Evolutionary conservation across 2,113 vertebrate species (phyloP).

Genomic region (Corythoichthys intestinalis): DNA sequence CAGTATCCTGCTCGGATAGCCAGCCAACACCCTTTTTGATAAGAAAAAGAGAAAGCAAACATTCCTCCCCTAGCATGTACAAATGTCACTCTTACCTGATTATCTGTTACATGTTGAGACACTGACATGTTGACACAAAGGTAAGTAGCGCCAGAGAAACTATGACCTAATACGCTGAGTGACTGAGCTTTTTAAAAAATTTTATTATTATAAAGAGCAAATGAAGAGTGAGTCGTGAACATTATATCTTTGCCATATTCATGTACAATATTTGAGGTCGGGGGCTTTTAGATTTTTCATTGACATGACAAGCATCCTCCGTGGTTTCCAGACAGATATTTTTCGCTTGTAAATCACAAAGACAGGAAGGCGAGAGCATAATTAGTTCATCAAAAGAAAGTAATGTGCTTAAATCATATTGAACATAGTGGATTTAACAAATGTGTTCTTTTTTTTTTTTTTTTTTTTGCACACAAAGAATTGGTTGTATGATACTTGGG

Average conservation of each 20-base stretch:
- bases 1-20: neutral
- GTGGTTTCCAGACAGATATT: conserved; percentile 17
- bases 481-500: neutral
- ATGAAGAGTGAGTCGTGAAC: neutral
- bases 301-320: neutral
- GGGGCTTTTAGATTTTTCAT: neutral
- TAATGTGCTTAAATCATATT: no score
- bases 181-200: conserved; percentile 4
- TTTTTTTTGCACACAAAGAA: no score
- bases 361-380: neutral
- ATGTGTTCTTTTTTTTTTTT: no score
- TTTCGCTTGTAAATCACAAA: conserved; percentile 13
- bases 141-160: conserved; percentile 4
- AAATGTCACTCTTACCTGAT: neutral
- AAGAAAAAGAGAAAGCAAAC: conserved; percentile 35
- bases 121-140: neutral
- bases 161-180: neutral
- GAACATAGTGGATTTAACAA: neutral
- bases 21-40: conserved; percentile 29
- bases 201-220: neutral
- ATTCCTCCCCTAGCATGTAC: conserved; percentile 17
- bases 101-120: neutral
- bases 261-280: neutral
- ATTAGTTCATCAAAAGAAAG: neutral
- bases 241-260: neutral